Base-by-base conservation (phyloP, 2,797 vertebrate species). In the Scolopax bukidnonensis region DNA sequence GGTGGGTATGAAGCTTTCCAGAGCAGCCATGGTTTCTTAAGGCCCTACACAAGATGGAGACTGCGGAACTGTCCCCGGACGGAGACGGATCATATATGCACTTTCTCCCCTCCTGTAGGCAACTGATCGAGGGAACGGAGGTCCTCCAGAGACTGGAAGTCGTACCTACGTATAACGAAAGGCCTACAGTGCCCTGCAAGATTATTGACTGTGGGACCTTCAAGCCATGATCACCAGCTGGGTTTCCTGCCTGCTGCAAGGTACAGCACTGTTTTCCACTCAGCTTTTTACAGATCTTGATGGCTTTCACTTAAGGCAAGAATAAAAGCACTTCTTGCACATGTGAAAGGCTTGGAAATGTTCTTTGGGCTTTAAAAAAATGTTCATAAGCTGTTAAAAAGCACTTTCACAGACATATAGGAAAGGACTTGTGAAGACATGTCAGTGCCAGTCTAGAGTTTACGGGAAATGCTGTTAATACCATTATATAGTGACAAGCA, bases 71-170 rank as follows among this genome's bases (percentile, higher is more conserved):
- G 32, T 40, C 41, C 83, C 40, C 3, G 6, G 56, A 25, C 2
- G 0, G 57, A 81, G 23, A 15, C 0, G 1, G 23, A 50, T 75
- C 50, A 14, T 27, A 15, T 2, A 13, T 61, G 78, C 30, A 9
- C 43, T 21, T 57, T 92, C 61, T 81, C 60, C 60, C 32, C 43
- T 41, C 48, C 41, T 43, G 4, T 7, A 99, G 99, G 91, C 98
- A 99, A 95, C 67, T 99, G 67, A 97, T 99, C 17, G 98, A 99
- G 97, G 99, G 99, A 91, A 98, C 97, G 1, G 97, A 98, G 5
- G 97, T 98, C 84, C 98, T 99, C 64, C 97, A 94, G 93, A 98
- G 93, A 90, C 85, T 99, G 84, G 98, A 99, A 97, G 96, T 85
- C 4, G 91, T 98, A 38, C 94, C 96, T 38, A 98, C 98, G 7